A percentile compares a stretch with the other conserved stretches of the same genome.
Evolutionary conservation across 2,888 invertebrate species (phyloP).

Genomic region (Rapana venosa): DNA sequence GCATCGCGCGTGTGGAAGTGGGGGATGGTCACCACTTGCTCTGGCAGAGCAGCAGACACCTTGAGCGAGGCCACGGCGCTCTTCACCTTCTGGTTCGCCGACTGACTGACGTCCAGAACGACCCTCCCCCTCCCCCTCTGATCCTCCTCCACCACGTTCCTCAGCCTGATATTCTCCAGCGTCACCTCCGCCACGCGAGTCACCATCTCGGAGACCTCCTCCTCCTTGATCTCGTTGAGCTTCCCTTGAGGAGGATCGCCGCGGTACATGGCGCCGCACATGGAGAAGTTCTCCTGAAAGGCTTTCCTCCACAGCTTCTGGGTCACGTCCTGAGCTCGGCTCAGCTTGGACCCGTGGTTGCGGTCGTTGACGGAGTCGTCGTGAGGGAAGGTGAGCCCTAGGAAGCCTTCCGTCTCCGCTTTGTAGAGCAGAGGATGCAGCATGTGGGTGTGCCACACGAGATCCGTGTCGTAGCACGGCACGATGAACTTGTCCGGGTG

Average conservation of each 20-base stretch:
- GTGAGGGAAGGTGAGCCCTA: conserved; percentile 77
- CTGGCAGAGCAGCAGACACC: neutral
- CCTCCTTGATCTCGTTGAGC: conserved; percentile 72
- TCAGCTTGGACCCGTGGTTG: conserved; percentile 77
- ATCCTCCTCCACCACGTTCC: neutral
- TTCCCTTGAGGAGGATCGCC: conserved; percentile 78
- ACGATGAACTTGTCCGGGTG: conserved; percentile 78
- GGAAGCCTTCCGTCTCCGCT: conserved; percentile 60
- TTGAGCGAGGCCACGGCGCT: neutral
- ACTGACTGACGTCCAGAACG: neutral
- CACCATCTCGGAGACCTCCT: conserved; percentile 62
- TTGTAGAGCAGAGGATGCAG: conserved; percentile 72
- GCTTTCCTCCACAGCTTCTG: conserved; percentile 2
- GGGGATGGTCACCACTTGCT: conserved; percentile 36
- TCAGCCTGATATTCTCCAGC: neutral
- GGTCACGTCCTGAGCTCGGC: conserved; percentile 69
- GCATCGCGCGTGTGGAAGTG: conserved; percentile 76
- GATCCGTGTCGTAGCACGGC: conserved; percentile 80
- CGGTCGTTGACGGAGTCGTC: conserved; percentile 80
- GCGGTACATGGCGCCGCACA: conserved; percentile 79
- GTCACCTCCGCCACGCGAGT: conserved; percentile 57
- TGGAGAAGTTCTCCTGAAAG: conserved; percentile 75
- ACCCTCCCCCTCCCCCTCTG: neutral
- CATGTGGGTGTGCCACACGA: conserved; percentile 80
- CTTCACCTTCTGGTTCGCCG: neutral